These are phyloP conservation scores for Channallabes apus DNA, from an alignment of 2,797 vertebrate species.

Conservation along the genomic window DNA sequence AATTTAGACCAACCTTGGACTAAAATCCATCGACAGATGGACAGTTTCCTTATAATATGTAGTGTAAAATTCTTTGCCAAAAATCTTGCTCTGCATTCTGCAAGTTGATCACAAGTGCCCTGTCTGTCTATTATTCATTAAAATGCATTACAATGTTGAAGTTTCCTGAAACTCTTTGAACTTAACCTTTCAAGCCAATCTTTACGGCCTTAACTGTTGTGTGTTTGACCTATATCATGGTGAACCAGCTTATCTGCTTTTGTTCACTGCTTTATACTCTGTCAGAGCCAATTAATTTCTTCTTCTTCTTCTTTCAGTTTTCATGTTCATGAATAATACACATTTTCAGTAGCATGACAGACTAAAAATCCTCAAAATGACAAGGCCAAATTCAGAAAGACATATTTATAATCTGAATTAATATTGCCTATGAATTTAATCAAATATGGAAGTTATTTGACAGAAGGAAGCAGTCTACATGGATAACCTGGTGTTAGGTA, in stretches of 20 bases:
- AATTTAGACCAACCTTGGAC: conserved; percentile 14
- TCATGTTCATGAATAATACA: not conserved
- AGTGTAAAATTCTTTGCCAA: not conserved
- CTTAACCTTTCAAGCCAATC: conserved; percentile 2
- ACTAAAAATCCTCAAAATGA: not conserved
- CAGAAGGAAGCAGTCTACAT: not conserved
- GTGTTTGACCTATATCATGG: not conserved
- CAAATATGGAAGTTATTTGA: not conserved
- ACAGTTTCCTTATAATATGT: conserved; percentile 9
- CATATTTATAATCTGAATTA: not conserved
- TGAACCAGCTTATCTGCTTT: not conserved
- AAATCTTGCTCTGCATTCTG: not conserved
- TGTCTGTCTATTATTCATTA: not conserved
- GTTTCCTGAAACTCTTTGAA: not conserved
- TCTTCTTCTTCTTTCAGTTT: not conserved
- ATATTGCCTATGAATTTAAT: too few relatives aligned
- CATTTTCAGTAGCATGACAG: not conserved
- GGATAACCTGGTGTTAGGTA: not conserved
- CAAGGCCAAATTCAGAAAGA: not conserved
- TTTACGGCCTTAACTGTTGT: not conserved
- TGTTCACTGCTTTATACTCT: not conserved
- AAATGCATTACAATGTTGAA: not conserved
- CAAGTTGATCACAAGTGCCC: not conserved
- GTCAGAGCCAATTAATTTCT: not conserved
- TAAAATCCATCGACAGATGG: conserved; percentile 37